Evolutionary conservation across 2,888 invertebrate species (phyloP).

Genomic region (Kuschelorhynchus macadamiae): DNA sequence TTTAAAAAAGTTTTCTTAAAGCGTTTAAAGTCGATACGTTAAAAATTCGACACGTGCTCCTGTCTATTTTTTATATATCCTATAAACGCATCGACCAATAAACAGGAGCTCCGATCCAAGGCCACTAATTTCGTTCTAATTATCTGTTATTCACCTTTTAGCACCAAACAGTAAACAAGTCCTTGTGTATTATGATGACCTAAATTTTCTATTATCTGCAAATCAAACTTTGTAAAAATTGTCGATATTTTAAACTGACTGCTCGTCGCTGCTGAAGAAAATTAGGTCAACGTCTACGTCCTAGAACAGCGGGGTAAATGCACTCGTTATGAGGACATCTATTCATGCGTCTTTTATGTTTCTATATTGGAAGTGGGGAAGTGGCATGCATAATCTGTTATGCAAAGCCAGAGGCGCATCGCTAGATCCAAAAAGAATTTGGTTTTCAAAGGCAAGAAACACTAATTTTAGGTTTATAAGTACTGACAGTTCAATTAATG

Average conservation of each 20-base stretch:
- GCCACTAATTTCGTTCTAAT: slow-evolving; percentile 43
- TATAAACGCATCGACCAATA: too few relatives aligned
- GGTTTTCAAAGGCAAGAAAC: too few relatives aligned
- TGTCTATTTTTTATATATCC: too few relatives aligned
- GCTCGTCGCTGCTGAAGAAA: slow-evolving; percentile 12
- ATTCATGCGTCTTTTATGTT: slow-evolving; percentile 35
- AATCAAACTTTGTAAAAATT: slow-evolving; percentile 30
- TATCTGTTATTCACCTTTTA: slow-evolving; percentile 49
- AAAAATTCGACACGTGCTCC: slow-evolving; percentile 7
- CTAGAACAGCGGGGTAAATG: slow-evolving; percentile 47
- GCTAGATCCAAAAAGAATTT: too few relatives aligned
- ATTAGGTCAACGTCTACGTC: slow-evolving; percentile 48
- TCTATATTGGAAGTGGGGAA: too few relatives aligned
- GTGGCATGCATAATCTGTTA: background rate
- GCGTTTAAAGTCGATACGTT: background rate
- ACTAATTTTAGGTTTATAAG: too few relatives aligned
- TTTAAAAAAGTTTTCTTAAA: too few relatives aligned
- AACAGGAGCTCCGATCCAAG: slow-evolving; percentile 27
- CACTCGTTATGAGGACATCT: slow-evolving; percentile 44
- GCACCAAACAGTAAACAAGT: slow-evolving; percentile 40
- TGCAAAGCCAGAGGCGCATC: slow-evolving; percentile 12
- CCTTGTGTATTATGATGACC: slow-evolving; percentile 43
- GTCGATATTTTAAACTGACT: slow-evolving; percentile 31
- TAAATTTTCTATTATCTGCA: slow-evolving; percentile 39
- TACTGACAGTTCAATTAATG: too few relatives aligned